These are phyloP conservation scores for Trichonephila clavata DNA, from an alignment of 1,140 invertebrate genomes.

Conservation along the genomic window DNA sequence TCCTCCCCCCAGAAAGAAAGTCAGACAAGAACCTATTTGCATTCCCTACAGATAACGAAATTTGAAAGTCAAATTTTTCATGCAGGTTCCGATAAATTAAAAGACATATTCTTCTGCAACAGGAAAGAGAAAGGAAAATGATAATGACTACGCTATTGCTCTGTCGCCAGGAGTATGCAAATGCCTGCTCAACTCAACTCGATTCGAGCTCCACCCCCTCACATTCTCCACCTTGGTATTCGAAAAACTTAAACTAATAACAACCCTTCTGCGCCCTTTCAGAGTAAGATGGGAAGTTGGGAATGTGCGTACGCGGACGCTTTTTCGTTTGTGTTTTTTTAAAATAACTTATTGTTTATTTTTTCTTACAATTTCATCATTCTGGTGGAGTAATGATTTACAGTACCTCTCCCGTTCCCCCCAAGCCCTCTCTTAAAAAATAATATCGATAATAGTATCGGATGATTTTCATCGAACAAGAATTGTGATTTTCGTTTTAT, in stretches of 20 bases:
- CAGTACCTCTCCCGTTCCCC: too few species aligned
- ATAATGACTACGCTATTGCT: slow-evolving; percentile 69
- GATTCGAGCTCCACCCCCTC: neutral
- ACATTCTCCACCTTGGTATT: neutral
- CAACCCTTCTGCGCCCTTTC: neutral
- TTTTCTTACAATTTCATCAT: neutral
- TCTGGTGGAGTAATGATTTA: neutral
- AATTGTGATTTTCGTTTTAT: slow-evolving; percentile 37
- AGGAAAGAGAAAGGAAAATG: slow-evolving; percentile 62
- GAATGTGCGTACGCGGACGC: neutral
- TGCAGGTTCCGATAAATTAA: slow-evolving; percentile 65
- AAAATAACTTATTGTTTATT: neutral
- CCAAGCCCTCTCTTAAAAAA: neutral
- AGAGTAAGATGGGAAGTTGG: neutral
- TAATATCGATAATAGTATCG: slow-evolving; percentile 62
- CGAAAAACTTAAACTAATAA: slow-evolving; percentile 73
- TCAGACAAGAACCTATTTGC: slow-evolving; percentile 62
- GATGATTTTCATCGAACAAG: slow-evolving; percentile 65
- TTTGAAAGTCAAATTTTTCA: slow-evolving; percentile 68
- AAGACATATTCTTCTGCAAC: slow-evolving; percentile 43
- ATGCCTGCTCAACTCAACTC: slow-evolving; percentile 38
- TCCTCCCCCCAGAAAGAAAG: neutral
- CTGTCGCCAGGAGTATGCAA: slow-evolving; percentile 55
- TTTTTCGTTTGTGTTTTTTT: slow-evolving; percentile 2
- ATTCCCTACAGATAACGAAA: slow-evolving; percentile 63